Base-by-base conservation (phyloP, 2,888 invertebrate genomes). In the Nudaria mundana region DNA sequence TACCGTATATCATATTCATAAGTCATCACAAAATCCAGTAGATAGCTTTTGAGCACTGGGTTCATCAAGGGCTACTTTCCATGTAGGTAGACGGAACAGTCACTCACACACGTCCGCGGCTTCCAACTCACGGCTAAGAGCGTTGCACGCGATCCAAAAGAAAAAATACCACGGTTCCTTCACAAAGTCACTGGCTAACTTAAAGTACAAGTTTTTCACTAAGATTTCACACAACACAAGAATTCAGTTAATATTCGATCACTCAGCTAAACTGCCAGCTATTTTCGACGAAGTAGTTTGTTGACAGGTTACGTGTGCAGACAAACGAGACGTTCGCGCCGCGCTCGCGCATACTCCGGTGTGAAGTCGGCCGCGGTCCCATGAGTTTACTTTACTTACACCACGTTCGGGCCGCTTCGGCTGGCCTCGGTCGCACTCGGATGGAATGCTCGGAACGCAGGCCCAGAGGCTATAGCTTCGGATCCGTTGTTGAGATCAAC, bases 341-440 rank as follows among this genome's bases (percentile, higher is more conserved):
- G 84, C 88, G 86, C 88, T 82, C 87, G 88, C 88, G 87, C 87
- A 86, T 75, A 69, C 76, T 81, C 69, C 80, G 73, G 80, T 86
- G 86, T 88, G 88, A 88, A 88, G 87, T 88, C 82, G 78, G 88
- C 82, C 72, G 76, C 87, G 76, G 75, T 62, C 68, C 82, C 71
- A n/a, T n/a, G 77, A 86, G 75, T 74, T 62, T 67, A 63, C n/a
- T n/a, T n/a, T n/a, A n/a, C n/a, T n/a, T n/a, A 53, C 41, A 42
- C 46, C 54, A 44, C 66, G 65, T 56, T 80, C 81, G 82, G 74
- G 48, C 58, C 46, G 54, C 62, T 54, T 81, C 83, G 83, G 68
- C 54, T 51, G 53, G 63, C 62, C 62, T 77, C 80, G 81, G 76
- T 64, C 52, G 52, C 67, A 51, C 58, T 76, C 76, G 78, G 71